Evolutionary conservation across 2,113 vertebrate genomes (phyloP).

Genomic region (Ictidomys tridecemlineatus): DNA sequence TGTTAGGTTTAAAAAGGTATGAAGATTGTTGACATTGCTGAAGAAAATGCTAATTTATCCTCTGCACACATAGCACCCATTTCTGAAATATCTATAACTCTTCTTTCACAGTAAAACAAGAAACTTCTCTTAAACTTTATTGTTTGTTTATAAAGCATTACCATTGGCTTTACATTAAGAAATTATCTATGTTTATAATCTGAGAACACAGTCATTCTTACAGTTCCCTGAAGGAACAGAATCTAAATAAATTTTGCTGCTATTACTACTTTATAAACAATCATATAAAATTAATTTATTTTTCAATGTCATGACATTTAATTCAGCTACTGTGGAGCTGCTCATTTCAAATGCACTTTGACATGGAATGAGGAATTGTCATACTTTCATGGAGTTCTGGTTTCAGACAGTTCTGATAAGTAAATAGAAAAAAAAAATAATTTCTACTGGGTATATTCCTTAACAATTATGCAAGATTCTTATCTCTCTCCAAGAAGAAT

Average conservation of each 20-base stretch:
- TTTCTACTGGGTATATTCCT: neutral
- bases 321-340: neutral
- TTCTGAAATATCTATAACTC: neutral
- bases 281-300: neutral
- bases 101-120: neutral
- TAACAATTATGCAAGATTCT: neutral
- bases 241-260: neutral
- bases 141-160: neutral
- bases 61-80: neutral
- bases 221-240: neutral
- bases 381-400: neutral
- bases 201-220: neutral
- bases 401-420: neutral
- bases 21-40: neutral
- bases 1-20: neutral
- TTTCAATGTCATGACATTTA: neutral
- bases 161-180: neutral
- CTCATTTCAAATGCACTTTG: neutral
- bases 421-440: neutral
- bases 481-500: neutral
- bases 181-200: neutral
- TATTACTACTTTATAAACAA: neutral
- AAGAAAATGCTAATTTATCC: neutral
- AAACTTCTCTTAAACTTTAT: neutral
- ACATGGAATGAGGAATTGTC: neutral